Conservation (phyloP, 2,888 invertebrate genomes). For the Ormyrus pomaceus region DNA sequence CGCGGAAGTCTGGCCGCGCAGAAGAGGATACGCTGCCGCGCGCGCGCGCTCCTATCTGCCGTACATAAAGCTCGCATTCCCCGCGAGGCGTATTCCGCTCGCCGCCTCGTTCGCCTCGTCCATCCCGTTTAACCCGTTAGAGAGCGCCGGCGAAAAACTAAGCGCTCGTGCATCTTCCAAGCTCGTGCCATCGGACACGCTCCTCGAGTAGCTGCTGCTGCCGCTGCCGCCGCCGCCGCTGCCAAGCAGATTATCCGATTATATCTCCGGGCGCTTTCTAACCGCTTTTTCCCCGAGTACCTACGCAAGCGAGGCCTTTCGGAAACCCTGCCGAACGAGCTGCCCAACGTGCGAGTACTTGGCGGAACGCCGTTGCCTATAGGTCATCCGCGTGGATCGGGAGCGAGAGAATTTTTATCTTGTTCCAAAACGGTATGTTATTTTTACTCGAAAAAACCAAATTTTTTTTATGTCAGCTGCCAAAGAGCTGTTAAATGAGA, state of each 20-base stretch:
- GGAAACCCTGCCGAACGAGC: not conserved
- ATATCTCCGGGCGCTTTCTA: constrained; percentile 62
- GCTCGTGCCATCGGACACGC: constrained; percentile 60
- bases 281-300: constrained; percentile 42
- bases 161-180: constrained; percentile 36
- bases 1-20: constrained; percentile 58
- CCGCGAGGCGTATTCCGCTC: constrained; percentile 60
- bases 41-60: not conserved
- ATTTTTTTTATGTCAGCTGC: too few relatives aligned
- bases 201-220: constrained; percentile 53
- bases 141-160: constrained; percentile 61
- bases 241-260: constrained; percentile 61
- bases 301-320: not conserved
- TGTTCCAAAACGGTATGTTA: too few relatives aligned
- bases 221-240: constrained; percentile 50
- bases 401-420: too few relatives aligned
- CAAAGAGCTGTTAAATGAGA: too few relatives aligned
- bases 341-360: not conserved
- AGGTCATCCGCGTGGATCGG: too few relatives aligned
- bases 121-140: constrained; percentile 71
- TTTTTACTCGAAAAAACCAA: too few relatives aligned
- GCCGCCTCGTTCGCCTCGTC: constrained; percentile 58
- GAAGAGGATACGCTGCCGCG: constrained; percentile 3
- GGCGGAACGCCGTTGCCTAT: too few relatives aligned
- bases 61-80: constrained; percentile 60